Percentiles rank a stretch among this genome's conserved stretches.
Evolutionary conservation across 2,113 vertebrate genomes (phyloP).

Genomic region (Ardeotis arabs): DNA sequence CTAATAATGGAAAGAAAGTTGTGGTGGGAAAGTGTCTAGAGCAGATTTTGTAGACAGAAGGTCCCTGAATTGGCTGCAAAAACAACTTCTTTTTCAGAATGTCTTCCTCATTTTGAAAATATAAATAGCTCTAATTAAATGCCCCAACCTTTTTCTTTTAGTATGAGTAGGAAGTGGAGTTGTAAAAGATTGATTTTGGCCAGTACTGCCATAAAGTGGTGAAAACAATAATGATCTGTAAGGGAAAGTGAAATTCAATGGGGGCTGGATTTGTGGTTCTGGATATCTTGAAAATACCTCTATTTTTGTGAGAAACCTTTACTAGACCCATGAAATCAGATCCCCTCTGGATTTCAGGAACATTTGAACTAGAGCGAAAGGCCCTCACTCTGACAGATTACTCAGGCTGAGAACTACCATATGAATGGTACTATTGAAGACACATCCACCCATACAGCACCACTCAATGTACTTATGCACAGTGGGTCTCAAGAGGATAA

Average conservation of each 20-base stretch:
- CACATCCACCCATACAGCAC: background rate
- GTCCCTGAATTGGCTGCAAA: constrained; percentile 64
- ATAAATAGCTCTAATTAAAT: constrained; percentile 70
- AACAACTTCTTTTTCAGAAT: constrained; percentile 71
- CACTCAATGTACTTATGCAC: background rate
- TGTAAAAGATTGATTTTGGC: constrained; percentile 51
- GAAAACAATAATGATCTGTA: constrained; percentile 41
- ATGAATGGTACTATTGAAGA: background rate
- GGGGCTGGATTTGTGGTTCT: constrained; percentile 12
- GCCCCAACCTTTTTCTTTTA: constrained; percentile 30
- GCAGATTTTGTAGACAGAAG: constrained; percentile 66
- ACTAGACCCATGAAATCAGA: background rate
- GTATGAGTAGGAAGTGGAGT: constrained; percentile 37
- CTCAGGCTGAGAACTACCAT: background rate
- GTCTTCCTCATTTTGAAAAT: constrained; percentile 62
- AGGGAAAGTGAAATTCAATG: constrained; percentile 27
- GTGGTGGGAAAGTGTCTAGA: constrained; percentile 73
- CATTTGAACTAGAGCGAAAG: background rate
- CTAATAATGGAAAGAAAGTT: constrained; percentile 74
- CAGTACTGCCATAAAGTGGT: background rate
- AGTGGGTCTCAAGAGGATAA: background rate
- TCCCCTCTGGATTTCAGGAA: background rate
- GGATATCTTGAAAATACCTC: constrained; percentile 20
- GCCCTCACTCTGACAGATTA: background rate
- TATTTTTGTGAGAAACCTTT: constrained; percentile 35